These are phyloP conservation scores for Craseonycteris thonglongyai DNA, from an alignment of 2,113 vertebrate genomes.

Conservation along the genomic window DNA sequence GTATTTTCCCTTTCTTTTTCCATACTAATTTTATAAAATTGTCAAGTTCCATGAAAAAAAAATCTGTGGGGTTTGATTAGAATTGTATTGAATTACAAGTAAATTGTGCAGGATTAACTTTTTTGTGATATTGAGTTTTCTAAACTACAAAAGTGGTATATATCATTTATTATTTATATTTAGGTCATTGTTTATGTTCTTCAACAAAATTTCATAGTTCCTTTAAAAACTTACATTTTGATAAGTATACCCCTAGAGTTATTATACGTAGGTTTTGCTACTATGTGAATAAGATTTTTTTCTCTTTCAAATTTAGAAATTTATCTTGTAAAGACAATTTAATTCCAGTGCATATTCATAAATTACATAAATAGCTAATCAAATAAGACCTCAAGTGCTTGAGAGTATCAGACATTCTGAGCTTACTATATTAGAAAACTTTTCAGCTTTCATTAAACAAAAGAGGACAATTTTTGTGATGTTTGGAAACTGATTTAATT, in stretches of 20 bases:
- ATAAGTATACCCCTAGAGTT: neutral
- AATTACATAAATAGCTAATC: conserved; percentile 5
- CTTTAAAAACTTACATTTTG: neutral
- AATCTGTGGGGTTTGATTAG: neutral
- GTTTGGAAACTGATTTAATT: neutral
- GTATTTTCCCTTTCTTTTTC: neutral
- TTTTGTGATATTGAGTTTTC: neutral
- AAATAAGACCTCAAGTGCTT: conserved; percentile 5
- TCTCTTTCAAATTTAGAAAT: neutral
- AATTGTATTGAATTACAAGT: neutral
- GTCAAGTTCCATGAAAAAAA: neutral
- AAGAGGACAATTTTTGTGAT: neutral
- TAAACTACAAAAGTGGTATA: neutral
- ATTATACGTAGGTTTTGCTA: neutral
- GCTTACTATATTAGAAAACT: conserved; percentile 20
- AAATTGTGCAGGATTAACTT: neutral
- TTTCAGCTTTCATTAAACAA: conserved; percentile 13
- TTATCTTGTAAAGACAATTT: conserved; percentile 17
- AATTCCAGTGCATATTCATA: neutral
- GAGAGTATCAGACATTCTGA: conserved; percentile 1
- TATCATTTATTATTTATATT: neutral
- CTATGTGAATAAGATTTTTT: neutral
- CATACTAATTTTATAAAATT: neutral
- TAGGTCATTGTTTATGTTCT: neutral
- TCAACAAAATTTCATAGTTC: neutral